A percentile compares a stretch with the other conserved stretches of the same genome.
Conservation (phyloP, 2,888 invertebrate species). For the Andricus curvator region DNA sequence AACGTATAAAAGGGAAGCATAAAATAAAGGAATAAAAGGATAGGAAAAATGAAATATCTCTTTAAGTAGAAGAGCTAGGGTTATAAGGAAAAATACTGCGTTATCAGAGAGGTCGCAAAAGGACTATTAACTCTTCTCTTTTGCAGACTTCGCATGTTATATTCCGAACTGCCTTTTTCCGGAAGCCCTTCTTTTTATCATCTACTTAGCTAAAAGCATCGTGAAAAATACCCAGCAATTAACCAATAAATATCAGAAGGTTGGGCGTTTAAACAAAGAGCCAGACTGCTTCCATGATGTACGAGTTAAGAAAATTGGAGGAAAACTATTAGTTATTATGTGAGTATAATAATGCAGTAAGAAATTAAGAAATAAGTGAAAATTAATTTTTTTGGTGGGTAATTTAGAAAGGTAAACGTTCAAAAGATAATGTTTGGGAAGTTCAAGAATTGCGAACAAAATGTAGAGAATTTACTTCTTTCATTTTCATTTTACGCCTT, state of each 20-base stretch:
- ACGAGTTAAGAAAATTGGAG: conserved; percentile 27
- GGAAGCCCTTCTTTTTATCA: conserved; percentile 46
- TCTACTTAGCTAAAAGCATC: conserved; percentile 55
- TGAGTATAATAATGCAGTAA: neutral
- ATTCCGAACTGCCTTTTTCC: conserved; percentile 15
- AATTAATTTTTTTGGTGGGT: too few species aligned
- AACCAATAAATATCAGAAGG: conserved; percentile 48
- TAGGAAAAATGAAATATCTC: conserved; percentile 27
- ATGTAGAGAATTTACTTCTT: too few species aligned
- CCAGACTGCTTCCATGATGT: neutral
- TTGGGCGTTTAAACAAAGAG: conserved; percentile 13
- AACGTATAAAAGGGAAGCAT: neutral
- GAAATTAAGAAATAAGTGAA: neutral
- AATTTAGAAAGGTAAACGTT: too few species aligned
- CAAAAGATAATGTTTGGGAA: too few species aligned
- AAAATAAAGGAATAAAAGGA: neutral
- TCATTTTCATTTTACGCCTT: too few species aligned
- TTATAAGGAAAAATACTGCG: conserved; percentile 32
- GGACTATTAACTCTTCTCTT: conserved; percentile 27
- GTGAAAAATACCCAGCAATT: conserved; percentile 52
- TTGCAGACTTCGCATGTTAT: conserved; percentile 32
- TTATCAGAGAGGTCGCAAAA: conserved; percentile 28
- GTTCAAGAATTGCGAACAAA: too few species aligned
- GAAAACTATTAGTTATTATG: neutral
- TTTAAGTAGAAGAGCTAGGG: neutral